A percentile compares a stretch with the other conserved stretches of the same genome.
phyloP scores from a whole-genome alignment of 2,113 vertebrate genomes.

The Ifrita kowaldi region DNA sequence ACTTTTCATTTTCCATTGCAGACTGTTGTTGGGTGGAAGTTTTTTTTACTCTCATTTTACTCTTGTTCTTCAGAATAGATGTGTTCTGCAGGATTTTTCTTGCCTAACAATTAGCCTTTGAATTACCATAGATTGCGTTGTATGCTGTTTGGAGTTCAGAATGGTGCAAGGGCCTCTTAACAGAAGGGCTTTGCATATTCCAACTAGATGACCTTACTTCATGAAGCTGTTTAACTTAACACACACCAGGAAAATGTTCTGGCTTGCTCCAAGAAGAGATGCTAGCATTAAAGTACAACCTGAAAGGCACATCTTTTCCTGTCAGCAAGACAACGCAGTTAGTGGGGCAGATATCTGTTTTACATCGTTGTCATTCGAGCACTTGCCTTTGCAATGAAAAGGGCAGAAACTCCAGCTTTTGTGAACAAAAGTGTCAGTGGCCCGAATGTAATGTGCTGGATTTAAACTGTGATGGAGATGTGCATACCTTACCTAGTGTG shows the following conservation, averaged over 20 bases:
- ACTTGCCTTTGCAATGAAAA: background rate
- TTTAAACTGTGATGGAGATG: conserved; percentile 30
- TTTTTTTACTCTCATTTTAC: background rate
- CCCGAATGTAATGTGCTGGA: background rate
- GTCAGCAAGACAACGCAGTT: background rate
- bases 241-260: background rate
- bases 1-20: background rate
- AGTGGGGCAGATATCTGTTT: background rate
- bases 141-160: background rate
- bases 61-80: background rate
- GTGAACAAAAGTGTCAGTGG: conserved; percentile 32
- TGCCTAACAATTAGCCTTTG: background rate
- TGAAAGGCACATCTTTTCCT: background rate
- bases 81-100: background rate
- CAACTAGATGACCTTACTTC: background rate
- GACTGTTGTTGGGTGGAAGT: background rate
- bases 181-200: background rate
- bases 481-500: conserved; percentile 53
- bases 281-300: background rate
- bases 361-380: background rate
- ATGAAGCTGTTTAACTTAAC: background rate
- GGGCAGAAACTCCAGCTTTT: conserved; percentile 24
- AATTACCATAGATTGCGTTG: background rate
- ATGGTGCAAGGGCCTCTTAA: background rate
- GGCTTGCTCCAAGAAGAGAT: background rate